Conservation (phyloP, 2,888 invertebrate genomes). For the Maniola hyperantus region DNA sequence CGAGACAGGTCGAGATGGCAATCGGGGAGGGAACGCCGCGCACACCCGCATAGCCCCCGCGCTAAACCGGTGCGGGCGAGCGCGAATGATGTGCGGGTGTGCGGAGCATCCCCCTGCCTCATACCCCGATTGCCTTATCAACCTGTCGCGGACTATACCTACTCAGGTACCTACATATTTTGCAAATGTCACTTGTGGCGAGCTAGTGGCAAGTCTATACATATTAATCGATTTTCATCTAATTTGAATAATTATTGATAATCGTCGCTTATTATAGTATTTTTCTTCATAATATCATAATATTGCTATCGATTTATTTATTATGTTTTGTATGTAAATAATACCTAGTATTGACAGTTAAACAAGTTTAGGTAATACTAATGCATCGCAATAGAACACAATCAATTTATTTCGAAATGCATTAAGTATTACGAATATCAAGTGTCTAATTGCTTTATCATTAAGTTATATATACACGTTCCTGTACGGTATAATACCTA, state of each 20-base stretch:
- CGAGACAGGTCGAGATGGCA: too few relatives aligned
- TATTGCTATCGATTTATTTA: slow-evolving; percentile 3
- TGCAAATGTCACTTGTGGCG: background rate
- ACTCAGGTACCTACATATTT: too few relatives aligned
- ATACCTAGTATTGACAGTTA: too few relatives aligned
- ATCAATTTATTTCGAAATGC: slow-evolving; percentile 7
- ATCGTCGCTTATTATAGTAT: background rate
- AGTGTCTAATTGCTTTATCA: slow-evolving; percentile 5
- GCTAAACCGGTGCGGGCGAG: too few relatives aligned
- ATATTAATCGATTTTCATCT: slow-evolving; percentile 1
- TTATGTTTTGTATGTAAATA: background rate
- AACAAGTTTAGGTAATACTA: background rate
- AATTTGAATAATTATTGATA: slow-evolving; percentile 7
- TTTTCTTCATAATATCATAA: background rate
- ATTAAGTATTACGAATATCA: background rate
- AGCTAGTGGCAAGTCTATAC: background rate
- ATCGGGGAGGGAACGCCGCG: too few relatives aligned
- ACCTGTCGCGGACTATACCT: too few relatives aligned
- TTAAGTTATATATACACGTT: background rate
- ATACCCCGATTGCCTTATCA: too few relatives aligned
- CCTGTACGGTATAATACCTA: background rate
- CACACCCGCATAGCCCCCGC: too few relatives aligned
- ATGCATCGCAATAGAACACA: background rate
- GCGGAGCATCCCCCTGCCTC: too few relatives aligned
- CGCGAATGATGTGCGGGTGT: too few relatives aligned